Conservation (phyloP, 2,797 vertebrate species). For the Diglossa cyanea region DNA sequence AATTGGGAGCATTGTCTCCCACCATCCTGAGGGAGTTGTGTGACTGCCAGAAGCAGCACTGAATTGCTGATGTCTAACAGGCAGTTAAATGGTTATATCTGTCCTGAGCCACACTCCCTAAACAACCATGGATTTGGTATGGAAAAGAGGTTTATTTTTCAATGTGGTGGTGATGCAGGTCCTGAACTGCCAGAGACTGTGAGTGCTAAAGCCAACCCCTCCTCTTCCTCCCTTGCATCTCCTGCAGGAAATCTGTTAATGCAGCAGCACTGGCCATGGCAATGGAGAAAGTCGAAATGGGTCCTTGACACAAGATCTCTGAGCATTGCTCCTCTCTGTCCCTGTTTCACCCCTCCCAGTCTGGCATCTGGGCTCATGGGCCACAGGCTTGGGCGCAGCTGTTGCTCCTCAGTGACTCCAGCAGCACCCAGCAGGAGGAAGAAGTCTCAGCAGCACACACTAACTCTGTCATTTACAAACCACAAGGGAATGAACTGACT, state of each 20-base stretch:
- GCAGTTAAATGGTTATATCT: neutral
- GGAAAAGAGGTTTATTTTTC: neutral
- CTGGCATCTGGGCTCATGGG: neutral
- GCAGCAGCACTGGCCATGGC: accelerated
- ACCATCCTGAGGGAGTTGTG: neutral
- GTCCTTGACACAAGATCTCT: neutral
- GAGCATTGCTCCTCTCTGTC: neutral
- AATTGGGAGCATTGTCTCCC: accelerated
- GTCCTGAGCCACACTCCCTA: neutral
- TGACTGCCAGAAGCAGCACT: neutral
- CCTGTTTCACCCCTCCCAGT: neutral
- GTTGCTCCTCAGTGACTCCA: neutral
- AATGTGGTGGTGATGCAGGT: neutral
- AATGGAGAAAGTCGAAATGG: neutral
- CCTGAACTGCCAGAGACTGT: neutral
- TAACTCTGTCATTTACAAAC: neutral
- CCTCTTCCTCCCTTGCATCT: neutral
- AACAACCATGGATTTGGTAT: neutral
- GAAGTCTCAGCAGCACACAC: neutral
- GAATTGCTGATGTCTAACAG: neutral
- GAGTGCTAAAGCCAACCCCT: neutral
- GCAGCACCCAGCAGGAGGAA: neutral
- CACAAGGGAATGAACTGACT: accelerated
- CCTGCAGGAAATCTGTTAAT: neutral
- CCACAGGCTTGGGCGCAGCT: neutral